Evolutionary conservation across 2,797 vertebrate species (phyloP).

Genomic region (Rhabdomys pumilio): DNA sequence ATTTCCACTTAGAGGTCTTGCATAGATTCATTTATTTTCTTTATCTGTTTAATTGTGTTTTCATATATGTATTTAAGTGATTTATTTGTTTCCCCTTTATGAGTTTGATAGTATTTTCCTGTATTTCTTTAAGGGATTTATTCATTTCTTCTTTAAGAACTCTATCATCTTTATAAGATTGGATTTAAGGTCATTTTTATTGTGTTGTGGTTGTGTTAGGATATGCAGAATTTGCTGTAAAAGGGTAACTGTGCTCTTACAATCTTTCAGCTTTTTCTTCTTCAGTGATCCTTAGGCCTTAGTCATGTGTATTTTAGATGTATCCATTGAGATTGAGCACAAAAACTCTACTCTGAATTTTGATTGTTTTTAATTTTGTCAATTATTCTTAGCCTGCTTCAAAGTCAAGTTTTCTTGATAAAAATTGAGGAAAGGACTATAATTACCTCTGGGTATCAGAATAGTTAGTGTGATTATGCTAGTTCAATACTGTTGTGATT

Average conservation of each 20-base stretch:
- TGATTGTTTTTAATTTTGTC: background rate
- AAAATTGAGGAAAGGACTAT: background rate
- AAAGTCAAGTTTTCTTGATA: background rate
- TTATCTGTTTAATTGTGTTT: no score
- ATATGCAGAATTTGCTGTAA: no score
- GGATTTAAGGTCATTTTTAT: no score
- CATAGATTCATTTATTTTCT: no score
- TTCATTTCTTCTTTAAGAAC: no score
- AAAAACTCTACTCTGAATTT: background rate
- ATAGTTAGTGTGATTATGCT: background rate
- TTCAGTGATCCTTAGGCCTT: background rate
- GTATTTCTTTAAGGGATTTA: no score
- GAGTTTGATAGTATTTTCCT: no score
- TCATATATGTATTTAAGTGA: no score
- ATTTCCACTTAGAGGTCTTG: no score
- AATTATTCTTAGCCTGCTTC: background rate
- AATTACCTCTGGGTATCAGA: background rate
- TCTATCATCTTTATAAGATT: no score
- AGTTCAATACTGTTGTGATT: background rate
- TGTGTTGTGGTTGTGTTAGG: no score
- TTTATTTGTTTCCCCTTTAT: no score
- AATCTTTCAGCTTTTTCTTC: background rate
- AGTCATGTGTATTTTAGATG: background rate
- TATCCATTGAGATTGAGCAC: background rate
- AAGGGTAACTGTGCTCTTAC: fast-evolving